Evolutionary conservation across 2,113 vertebrate species (phyloP).

Genomic region (Pavo muticus): DNA sequence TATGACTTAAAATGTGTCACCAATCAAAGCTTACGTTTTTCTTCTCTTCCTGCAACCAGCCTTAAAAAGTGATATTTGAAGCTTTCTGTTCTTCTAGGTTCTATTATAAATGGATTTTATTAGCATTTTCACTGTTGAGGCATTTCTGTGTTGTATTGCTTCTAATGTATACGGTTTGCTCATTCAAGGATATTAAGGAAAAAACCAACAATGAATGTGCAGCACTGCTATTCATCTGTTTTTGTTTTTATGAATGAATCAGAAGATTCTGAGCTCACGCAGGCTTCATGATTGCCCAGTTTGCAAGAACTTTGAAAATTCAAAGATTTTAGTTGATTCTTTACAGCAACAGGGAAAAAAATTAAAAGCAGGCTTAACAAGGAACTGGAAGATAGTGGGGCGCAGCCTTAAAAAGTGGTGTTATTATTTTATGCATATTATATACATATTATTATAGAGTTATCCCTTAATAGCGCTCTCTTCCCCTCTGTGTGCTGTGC

Average conservation of each 20-base stretch:
- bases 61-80: not conserved
- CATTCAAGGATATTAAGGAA: not conserved
- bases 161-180: not conserved
- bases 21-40: constrained; percentile 8
- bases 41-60: not conserved
- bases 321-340: not conserved
- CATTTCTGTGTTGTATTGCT: not conserved
- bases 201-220: not conserved
- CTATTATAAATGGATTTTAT: not conserved
- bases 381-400: not conserved
- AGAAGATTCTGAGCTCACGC: not conserved
- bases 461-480: not conserved
- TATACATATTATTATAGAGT: not conserved
- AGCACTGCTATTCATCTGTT: not conserved
- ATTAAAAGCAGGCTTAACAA: not conserved
- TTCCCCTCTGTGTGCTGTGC: not conserved
- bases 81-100: not conserved
- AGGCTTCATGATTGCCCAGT: not conserved
- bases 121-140: not conserved
- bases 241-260: constrained; percentile 27
- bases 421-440: not conserved
- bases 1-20: not conserved
- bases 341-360: not conserved
- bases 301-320: not conserved
- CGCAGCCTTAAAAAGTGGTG: not conserved